Evolutionary conservation across 1,140 invertebrate genomes (phyloP).

Genomic region (Marisa cornuarietis): DNA sequence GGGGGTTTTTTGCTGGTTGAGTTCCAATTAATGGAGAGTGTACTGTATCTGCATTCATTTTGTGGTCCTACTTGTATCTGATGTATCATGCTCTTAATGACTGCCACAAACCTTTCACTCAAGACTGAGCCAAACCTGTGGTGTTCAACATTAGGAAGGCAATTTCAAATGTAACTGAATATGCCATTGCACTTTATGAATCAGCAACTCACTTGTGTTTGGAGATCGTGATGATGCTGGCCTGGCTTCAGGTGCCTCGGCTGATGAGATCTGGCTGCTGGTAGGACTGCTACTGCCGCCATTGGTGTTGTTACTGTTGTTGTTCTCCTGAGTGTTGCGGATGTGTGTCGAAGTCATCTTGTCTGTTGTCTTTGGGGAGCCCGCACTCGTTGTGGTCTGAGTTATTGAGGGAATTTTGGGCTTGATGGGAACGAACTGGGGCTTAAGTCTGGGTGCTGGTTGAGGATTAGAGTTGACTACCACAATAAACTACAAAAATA

Average conservation of each 20-base stretch:
- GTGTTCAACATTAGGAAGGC: too few relatives aligned
- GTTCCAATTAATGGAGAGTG: too few relatives aligned
- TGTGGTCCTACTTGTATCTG: too few relatives aligned
- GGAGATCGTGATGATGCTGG: neutral
- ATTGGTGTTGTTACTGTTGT: neutral
- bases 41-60: too few relatives aligned
- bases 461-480: conserved; percentile 1
- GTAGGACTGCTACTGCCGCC: neutral
- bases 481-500: neutral
- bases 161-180: too few relatives aligned
- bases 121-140: too few relatives aligned
- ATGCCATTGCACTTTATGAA: too few relatives aligned
- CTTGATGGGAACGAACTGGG: neutral
- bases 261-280: neutral
- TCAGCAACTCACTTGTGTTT: neutral
- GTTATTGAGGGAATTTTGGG: neutral
- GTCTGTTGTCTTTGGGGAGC: neutral
- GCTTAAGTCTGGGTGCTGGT: neutral
- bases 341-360: neutral
- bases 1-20: too few relatives aligned
- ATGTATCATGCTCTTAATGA: too few relatives aligned
- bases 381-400: neutral
- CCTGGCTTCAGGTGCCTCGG: neutral
- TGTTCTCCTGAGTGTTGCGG: neutral
- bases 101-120: too few relatives aligned